These are phyloP conservation scores for Melipona beecheii DNA, from an alignment of 2,888 invertebrate species.

Conservation along the genomic window DNA sequence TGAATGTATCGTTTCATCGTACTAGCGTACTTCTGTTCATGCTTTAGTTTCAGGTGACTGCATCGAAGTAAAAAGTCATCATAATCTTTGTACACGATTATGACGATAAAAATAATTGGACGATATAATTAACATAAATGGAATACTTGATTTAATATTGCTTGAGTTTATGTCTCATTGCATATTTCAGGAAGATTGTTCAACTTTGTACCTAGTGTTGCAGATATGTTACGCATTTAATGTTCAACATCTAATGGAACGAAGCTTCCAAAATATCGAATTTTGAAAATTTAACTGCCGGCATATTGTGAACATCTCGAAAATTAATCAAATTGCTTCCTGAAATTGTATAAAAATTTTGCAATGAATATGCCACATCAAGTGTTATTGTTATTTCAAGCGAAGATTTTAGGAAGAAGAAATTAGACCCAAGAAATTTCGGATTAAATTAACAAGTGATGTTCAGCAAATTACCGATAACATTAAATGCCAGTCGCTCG, in stretches of 20 bases:
- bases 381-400: background rate
- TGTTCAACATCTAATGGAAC: background rate
- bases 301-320: background rate
- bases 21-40: background rate
- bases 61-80: background rate
- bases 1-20: too few relatives aligned
- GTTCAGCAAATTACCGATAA: background rate
- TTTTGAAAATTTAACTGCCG: background rate
- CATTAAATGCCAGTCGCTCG: background rate
- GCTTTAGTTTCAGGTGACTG: background rate
- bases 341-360: background rate
- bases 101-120: background rate
- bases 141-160: background rate
- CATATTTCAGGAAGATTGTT: background rate
- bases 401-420: too few relatives aligned
- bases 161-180: background rate
- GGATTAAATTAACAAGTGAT: background rate
- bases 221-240: background rate
- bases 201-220: background rate
- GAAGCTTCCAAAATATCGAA: background rate
- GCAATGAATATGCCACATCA: too few relatives aligned
- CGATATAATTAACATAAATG: background rate
- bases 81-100: background rate
- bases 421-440: background rate
- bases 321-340: background rate